These are phyloP conservation scores for Pitta sordida DNA, from an alignment of 2,113 vertebrate species.

Conservation along the genomic window DNA sequence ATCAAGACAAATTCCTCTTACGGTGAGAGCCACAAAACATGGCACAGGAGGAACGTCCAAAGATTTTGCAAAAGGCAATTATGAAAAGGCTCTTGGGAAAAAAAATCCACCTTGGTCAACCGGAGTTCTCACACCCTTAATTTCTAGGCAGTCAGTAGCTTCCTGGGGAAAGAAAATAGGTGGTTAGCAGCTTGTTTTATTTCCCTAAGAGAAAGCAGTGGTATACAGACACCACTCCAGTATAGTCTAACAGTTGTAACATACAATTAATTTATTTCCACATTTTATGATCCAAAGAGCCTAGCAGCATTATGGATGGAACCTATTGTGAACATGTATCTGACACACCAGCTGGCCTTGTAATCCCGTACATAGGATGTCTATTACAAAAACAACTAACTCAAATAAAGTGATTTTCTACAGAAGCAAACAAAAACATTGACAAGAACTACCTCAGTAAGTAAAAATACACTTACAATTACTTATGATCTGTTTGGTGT, in stretches of 20 bases:
- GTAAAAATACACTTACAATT: neutral
- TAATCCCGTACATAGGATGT: neutral
- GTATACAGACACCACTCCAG: neutral
- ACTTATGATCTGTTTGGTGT: neutral
- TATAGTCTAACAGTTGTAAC: neutral
- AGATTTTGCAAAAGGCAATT: neutral
- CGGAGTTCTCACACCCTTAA: slow-evolving; percentile 22
- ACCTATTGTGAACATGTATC: neutral
- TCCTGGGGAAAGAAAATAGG: slow-evolving; percentile 48
- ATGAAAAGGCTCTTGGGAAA: neutral
- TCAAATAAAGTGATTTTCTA: neutral
- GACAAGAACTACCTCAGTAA: neutral
- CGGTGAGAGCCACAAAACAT: slow-evolving; percentile 76
- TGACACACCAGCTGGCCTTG: neutral
- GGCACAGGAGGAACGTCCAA: slow-evolving; percentile 53
- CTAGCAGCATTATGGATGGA: neutral
- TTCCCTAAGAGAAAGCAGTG: neutral
- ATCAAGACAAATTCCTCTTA: slow-evolving; percentile 90
- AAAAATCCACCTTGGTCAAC: slow-evolving; percentile 1
- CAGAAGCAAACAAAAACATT: neutral
- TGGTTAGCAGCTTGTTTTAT: slow-evolving; percentile 8
- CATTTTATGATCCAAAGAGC: neutral
- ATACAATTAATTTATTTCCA: neutral
- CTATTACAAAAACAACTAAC: neutral
- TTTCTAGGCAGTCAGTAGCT: slow-evolving; percentile 13